A percentile compares a stretch with the other conserved stretches of the same genome.
These are phyloP conservation scores for Phoeniculus purpureus DNA, from an alignment of 2,797 vertebrate species.

Conservation along the genomic window DNA sequence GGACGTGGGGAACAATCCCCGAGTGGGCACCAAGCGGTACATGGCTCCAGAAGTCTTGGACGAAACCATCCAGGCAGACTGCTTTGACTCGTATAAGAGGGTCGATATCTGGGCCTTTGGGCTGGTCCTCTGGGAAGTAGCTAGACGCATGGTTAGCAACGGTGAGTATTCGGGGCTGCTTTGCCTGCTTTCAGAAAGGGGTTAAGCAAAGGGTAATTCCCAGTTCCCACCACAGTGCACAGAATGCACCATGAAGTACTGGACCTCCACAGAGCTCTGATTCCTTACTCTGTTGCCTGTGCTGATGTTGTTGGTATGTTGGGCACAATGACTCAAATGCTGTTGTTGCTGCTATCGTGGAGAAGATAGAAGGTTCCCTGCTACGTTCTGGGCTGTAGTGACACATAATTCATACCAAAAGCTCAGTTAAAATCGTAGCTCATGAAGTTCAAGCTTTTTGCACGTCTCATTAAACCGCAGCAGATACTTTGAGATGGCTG, in stretches of 20 bases:
- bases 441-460: neutral
- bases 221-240: fast-evolving
- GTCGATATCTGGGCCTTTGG: conserved; percentile 98
- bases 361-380: neutral
- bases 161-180: conserved; percentile 78
- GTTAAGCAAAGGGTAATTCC: fast-evolving
- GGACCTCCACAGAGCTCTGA: fast-evolving
- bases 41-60: conserved; percentile 97
- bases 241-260: fast-evolving
- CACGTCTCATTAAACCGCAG: neutral
- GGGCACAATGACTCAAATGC: fast-evolving
- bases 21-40: conserved; percentile 97
- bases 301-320: neutral
- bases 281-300: fast-evolving
- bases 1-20: conserved; percentile 96
- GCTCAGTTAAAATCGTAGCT: neutral
- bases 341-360: neutral
- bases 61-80: conserved; percentile 95
- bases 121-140: conserved; percentile 95
- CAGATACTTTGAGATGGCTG: neutral
- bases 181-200: fast-evolving
- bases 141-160: conserved; percentile 94
- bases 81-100: conserved; percentile 95
- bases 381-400: neutral
- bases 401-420: neutral